A percentile compares a stretch with the other conserved stretches of the same genome.
Conservation (phyloP, 37 sponge, comb jelly and placozoan genomes). For the Haliclona indistincta region DNA sequence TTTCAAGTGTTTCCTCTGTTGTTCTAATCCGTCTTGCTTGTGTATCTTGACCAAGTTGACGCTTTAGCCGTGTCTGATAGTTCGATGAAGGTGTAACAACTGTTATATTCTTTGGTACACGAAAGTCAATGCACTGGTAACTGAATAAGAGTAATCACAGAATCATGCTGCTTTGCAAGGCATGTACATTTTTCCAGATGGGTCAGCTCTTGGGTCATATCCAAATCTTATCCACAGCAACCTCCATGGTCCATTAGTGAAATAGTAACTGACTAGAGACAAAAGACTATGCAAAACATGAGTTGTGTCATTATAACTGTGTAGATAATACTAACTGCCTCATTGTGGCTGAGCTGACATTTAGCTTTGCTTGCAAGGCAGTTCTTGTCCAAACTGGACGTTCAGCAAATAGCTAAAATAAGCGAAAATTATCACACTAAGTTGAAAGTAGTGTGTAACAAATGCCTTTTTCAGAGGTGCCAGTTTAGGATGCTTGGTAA, state of each 20-base stretch:
- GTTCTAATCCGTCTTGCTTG: not conserved
- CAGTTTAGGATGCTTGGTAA: constrained; percentile 31
- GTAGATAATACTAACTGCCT: constrained; percentile 25
- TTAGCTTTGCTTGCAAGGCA: constrained; percentile 47
- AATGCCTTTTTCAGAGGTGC: constrained; percentile 13
- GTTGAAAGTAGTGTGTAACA: not conserved
- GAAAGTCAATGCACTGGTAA: constrained; percentile 55
- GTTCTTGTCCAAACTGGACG: constrained; percentile 77
- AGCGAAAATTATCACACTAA: not conserved
- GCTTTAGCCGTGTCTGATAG: not conserved
- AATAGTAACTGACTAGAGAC: constrained; percentile 64
- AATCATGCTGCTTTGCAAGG: not conserved
- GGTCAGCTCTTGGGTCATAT: constrained; percentile 80
- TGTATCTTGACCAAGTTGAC: not conserved
- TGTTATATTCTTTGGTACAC: constrained; percentile 30
- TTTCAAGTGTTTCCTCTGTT: not conserved
- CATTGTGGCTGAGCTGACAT: not conserved
- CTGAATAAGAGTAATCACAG: not conserved
- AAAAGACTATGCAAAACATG: constrained; percentile 16
- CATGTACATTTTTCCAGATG: constrained; percentile 52
- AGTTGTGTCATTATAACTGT: not conserved
- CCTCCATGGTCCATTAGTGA: constrained; percentile 87
- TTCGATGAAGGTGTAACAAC: not conserved
- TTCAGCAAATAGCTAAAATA: constrained; percentile 81
- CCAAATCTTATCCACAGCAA: constrained; percentile 86